Percentiles rank a stretch among this genome's conserved stretches.
These are phyloP conservation scores for Serrognathus titanus DNA, from an alignment of 2,888 invertebrate genomes.

Conservation along the genomic window DNA sequence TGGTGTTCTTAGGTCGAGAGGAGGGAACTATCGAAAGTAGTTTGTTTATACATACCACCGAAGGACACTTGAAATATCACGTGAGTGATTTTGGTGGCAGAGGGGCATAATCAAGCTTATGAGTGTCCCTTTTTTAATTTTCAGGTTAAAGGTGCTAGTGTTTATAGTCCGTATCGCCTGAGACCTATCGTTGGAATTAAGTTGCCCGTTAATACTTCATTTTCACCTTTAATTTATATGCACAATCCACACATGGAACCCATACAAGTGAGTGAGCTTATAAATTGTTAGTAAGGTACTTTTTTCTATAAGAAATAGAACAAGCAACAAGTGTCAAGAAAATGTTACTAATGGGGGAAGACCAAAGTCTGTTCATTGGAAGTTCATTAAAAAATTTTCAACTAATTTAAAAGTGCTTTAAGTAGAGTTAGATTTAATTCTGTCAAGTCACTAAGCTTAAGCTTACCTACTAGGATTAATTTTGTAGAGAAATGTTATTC, in stretches of 20 bases:
- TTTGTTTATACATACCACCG: conserved; percentile 91
- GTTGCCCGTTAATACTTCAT: conserved; percentile 87
- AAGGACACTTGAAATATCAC: conserved; percentile 84
- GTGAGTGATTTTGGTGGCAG: conserved; percentile 54
- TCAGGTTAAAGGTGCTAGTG: conserved; percentile 79
- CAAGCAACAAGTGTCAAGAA: too few species aligned
- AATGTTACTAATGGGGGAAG: too few species aligned
- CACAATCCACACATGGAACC: conserved; percentile 90
- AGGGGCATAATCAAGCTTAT: not conserved
- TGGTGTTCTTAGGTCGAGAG: conserved; percentile 91
- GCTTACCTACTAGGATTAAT: too few species aligned
- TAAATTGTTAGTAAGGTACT: not conserved
- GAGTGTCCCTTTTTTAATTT: conserved; percentile 19
- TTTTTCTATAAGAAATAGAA: too few species aligned
- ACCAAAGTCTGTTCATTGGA: too few species aligned
- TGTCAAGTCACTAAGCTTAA: too few species aligned
- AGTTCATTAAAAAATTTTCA: too few species aligned
- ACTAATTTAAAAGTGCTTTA: too few species aligned
- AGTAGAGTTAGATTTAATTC: too few species aligned
- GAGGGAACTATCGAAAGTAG: conserved; percentile 84
- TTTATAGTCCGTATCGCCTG: conserved; percentile 86
- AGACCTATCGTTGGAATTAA: conserved; percentile 87
- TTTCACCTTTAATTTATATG: conserved; percentile 84
- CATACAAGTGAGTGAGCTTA: conserved; percentile 65
- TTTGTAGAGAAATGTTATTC: too few species aligned